phyloP scores from a whole-genome alignment of 2,113 vertebrate species.

The Symphodus melops region DNA sequence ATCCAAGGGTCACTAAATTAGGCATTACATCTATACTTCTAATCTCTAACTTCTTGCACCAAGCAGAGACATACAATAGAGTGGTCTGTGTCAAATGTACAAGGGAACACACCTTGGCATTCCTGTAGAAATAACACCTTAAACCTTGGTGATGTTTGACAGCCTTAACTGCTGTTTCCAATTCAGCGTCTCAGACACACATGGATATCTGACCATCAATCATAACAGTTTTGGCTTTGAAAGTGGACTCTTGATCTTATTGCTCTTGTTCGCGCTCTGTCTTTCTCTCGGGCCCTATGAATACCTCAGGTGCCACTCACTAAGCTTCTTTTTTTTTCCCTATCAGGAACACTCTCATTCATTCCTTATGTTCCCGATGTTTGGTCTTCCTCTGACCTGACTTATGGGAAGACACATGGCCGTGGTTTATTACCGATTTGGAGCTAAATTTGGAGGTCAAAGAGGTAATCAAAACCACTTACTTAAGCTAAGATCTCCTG shows the following conservation, averaged over 20 bases:
- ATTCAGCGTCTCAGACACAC: constrained; percentile 32
- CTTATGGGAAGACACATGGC: constrained; percentile 44
- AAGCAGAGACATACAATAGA: not conserved
- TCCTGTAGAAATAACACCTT: constrained; percentile 27
- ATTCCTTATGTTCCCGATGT: constrained; percentile 65
- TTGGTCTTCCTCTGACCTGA: constrained; percentile 51
- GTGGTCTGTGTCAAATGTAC: constrained; percentile 11
- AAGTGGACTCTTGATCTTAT: constrained; percentile 50
- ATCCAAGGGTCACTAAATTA: no score
- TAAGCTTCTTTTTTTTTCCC: not conserved
- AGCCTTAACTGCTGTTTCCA: constrained; percentile 60
- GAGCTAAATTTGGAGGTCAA: constrained; percentile 46
- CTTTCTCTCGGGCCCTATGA: constrained; percentile 41
- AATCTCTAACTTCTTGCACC: not conserved
- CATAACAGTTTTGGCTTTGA: constrained; percentile 55
- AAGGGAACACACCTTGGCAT: constrained; percentile 28
- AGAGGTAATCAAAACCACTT: constrained; percentile 51
- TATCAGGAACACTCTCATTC: constrained; percentile 47
- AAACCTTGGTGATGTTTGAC: constrained; percentile 25
- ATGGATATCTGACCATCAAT: constrained; percentile 51
- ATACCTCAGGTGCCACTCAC: constrained; percentile 65
- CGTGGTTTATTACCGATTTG: constrained; percentile 47
- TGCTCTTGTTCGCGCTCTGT: constrained; percentile 32
- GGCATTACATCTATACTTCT: no score
- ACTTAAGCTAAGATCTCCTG: constrained; percentile 31